phyloP scores from a whole-genome alignment of 2,113 vertebrate genomes.

The Notechis scutatus region DNA sequence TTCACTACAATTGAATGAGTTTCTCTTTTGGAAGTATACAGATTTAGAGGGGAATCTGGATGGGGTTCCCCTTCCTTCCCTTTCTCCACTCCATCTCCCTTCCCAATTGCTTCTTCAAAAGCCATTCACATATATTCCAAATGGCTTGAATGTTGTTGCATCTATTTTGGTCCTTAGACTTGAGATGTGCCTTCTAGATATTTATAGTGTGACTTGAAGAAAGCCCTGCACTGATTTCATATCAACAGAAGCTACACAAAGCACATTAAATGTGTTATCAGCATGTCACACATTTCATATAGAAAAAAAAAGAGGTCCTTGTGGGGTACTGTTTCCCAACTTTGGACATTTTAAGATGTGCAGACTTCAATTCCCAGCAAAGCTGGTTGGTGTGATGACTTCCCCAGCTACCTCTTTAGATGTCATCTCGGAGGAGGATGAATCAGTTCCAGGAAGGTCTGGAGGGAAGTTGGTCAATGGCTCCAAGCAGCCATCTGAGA shows the following conservation, averaged over 20 bases:
- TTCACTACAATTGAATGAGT: not conserved
- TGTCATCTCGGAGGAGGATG: no score
- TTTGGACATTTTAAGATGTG: not conserved
- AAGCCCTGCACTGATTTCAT: not conserved
- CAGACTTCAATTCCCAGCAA: not conserved
- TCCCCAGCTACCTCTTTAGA: no score
- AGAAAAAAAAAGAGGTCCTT: not conserved
- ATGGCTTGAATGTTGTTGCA: not conserved
- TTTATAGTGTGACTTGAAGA: not conserved
- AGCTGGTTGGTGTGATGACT: not conserved
- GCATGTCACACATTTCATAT: not conserved
- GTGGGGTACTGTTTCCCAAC: not conserved
- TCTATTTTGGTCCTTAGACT: not conserved
- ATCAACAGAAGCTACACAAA: not conserved
- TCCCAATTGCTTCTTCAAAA: not conserved
- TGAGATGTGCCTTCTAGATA: not conserved
- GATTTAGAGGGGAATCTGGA: not conserved
- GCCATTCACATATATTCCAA: not conserved
- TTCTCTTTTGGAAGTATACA: not conserved
- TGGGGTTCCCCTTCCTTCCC: not conserved
- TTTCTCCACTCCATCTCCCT: not conserved
- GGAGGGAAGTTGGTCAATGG: no score
- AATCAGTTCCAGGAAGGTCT: no score
- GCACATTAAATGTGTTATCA: not conserved
- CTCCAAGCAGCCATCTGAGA: no score